A percentile compares a stretch with the other conserved stretches of the same genome.
Conservation (phyloP, 1,140 invertebrate species). For the Cardiocondyla obscurior region DNA sequence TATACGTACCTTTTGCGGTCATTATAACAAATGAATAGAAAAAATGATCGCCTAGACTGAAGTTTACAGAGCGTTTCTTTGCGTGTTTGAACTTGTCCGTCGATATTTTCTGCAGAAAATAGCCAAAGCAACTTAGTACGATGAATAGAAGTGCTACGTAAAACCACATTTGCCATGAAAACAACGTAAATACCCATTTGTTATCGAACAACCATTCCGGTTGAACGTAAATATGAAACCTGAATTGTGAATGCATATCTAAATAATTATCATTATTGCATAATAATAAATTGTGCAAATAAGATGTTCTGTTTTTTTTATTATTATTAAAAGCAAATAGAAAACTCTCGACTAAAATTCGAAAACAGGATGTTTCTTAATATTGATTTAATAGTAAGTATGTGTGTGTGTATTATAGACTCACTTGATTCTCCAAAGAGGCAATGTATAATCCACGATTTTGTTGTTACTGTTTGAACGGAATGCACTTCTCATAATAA, state of each 20-base stretch:
- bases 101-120: conserved; percentile 56
- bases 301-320: too few relatives aligned
- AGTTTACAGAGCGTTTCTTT: conserved; percentile 4
- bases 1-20: conserved; percentile 65
- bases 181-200: conserved; percentile 68
- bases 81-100: not conserved
- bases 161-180: conserved; percentile 61
- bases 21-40: conserved; percentile 67
- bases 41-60: conserved; percentile 69
- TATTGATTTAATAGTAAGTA: not conserved
- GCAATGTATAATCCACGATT: conserved; percentile 64
- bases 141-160: conserved; percentile 53
- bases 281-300: not conserved
- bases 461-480: too few relatives aligned
- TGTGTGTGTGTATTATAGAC: not conserved
- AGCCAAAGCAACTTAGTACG: conserved; percentile 62
- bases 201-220: conserved; percentile 60
- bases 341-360: not conserved
- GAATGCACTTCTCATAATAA: conserved; percentile 59
- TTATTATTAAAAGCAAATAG: too few relatives aligned
- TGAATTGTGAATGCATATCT: conserved; percentile 44
- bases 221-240: conserved; percentile 67
- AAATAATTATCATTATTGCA: too few relatives aligned
- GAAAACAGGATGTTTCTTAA: not conserved
- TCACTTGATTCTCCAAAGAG: conserved; percentile 68